phyloP scores from a whole-genome alignment of 2,888 invertebrate genomes.

The Formica aserva region DNA sequence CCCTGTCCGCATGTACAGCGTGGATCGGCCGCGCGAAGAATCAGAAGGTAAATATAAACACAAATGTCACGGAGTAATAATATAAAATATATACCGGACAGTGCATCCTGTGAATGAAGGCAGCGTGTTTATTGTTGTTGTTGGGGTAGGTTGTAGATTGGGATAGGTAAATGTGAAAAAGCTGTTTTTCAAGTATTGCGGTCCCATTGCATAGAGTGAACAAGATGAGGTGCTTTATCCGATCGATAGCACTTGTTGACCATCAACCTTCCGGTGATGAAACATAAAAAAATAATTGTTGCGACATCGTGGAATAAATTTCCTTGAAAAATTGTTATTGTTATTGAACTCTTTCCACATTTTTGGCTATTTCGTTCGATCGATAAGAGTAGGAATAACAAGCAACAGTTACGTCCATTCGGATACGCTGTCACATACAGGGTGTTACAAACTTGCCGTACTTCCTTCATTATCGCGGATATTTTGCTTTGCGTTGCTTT shows the following conservation, averaged over 20 bases:
- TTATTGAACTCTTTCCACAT: background rate
- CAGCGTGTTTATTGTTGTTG: background rate
- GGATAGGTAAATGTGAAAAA: background rate
- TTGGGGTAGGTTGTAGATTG: constrained; percentile 11
- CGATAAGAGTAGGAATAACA: constrained; percentile 37
- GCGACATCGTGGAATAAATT: background rate
- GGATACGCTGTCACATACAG: background rate
- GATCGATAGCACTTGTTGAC: constrained; percentile 50
- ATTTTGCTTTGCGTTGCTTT: background rate
- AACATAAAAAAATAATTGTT: background rate
- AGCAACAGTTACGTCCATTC: constrained; percentile 45
- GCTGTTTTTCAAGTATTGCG: background rate
- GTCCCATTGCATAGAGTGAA: background rate
- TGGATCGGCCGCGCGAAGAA: constrained; percentile 73
- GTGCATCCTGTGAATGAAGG: background rate
- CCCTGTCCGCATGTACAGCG: constrained; percentile 80
- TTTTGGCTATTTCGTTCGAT: constrained; percentile 12
- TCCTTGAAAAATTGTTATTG: background rate
- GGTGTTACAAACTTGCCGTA: background rate
- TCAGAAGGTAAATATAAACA: constrained; percentile 79
- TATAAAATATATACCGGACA: background rate
- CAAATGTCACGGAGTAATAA: background rate
- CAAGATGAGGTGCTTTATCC: background rate
- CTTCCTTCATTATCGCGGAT: background rate
- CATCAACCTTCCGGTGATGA: constrained; percentile 4